A percentile compares a stretch with the other conserved stretches of the same genome.
phyloP scores from a whole-genome alignment of 1,140 invertebrate species.

The Ostrea denselamellosa region DNA sequence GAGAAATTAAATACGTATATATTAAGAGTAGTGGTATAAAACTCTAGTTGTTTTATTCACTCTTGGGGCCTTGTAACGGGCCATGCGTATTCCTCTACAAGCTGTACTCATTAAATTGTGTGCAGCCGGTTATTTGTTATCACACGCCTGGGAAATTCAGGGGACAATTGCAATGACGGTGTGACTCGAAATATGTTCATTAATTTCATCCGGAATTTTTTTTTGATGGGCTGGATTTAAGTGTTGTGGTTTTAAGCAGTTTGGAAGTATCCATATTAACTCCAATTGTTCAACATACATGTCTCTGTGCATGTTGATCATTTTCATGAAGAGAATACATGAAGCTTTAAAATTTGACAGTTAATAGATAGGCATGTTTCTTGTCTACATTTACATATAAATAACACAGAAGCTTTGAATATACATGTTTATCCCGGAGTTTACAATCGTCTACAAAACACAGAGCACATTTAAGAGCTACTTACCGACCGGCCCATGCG shows the following conservation, averaged over 20 bases:
- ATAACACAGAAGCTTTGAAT: neutral
- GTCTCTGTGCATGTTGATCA: too few relatives aligned
- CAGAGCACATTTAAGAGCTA: neutral
- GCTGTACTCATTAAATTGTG: neutral
- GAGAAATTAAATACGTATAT: neutral
- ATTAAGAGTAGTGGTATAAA: neutral
- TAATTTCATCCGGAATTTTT: neutral
- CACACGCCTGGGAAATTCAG: slow-evolving; percentile 1
- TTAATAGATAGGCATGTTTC: too few relatives aligned
- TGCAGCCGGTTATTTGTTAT: neutral
- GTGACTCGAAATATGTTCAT: neutral
- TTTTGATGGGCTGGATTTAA: too few relatives aligned
- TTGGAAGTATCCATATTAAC: too few relatives aligned
- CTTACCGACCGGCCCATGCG: slow-evolving; percentile 21
- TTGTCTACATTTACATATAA: neutral
- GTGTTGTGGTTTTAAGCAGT: too few relatives aligned
- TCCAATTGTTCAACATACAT: too few relatives aligned
- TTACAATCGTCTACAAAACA: neutral
- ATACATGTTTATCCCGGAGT: neutral
- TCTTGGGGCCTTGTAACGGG: neutral
- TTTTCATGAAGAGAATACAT: too few relatives aligned
- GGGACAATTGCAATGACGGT: neutral
- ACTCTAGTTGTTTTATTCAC: neutral
- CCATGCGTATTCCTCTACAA: neutral
- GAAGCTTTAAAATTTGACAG: too few relatives aligned